A percentile compares a stretch with the other conserved stretches of the same genome.
These are phyloP conservation scores for Damaliscus lunatus DNA, from an alignment of 2,113 vertebrate species.

Conservation along the genomic window DNA sequence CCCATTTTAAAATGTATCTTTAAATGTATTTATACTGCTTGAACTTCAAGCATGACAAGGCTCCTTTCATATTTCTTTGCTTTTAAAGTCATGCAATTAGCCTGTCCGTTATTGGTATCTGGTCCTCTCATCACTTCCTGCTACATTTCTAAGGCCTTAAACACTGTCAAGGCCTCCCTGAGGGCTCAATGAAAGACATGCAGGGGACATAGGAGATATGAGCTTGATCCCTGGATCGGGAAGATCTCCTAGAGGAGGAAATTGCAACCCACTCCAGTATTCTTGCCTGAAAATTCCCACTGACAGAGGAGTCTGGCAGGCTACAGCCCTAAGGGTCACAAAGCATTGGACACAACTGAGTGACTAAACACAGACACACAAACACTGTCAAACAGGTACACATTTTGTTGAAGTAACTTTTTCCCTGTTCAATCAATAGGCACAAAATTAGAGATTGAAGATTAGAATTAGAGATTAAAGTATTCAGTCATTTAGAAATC, in stretches of 20 bases:
- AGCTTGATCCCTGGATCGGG: background rate
- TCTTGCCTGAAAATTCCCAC: background rate
- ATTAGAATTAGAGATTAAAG: slow-evolving; percentile 19
- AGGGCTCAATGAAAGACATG: background rate
- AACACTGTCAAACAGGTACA: background rate
- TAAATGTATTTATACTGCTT: background rate
- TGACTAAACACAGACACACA: background rate
- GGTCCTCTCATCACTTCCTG: background rate
- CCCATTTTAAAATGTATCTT: background rate
- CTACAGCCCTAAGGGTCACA: background rate
- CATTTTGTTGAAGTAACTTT: background rate
- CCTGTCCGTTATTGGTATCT: background rate
- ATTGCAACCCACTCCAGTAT: background rate
- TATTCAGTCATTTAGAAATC: background rate
- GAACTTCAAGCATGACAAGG: background rate
- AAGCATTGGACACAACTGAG: background rate
- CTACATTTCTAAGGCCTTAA: background rate
- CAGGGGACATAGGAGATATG: background rate
- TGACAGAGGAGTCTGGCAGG: background rate
- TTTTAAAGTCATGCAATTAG: background rate
- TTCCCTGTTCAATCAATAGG: background rate
- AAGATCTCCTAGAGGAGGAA: background rate
- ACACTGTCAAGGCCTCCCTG: background rate
- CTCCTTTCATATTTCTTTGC: background rate
- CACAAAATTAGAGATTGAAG: background rate